These are phyloP conservation scores for Cepaea nemoralis DNA, from an alignment of 1,140 invertebrate genomes.

Conservation along the genomic window DNA sequence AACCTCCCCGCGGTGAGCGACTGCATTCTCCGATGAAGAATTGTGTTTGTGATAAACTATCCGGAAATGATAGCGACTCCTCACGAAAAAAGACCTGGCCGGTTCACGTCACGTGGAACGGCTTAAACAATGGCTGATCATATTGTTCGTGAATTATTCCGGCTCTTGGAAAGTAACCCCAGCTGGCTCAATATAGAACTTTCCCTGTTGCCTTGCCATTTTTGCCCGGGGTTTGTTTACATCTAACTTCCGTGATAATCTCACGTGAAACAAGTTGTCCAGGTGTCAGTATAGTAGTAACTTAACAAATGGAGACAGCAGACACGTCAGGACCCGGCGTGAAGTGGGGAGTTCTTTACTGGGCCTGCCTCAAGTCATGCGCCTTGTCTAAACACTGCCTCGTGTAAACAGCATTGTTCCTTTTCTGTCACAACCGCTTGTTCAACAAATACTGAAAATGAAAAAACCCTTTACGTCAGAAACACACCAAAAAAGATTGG, in stretches of 20 bases:
- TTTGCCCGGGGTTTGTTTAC: neutral
- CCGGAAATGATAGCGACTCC: constrained; percentile 14
- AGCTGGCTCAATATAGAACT: neutral
- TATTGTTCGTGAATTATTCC: constrained; percentile 7
- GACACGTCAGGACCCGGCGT: neutral
- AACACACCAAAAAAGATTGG: neutral
- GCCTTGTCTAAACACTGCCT: neutral
- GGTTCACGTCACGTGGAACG: neutral
- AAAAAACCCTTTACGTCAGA: neutral
- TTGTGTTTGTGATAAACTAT: neutral
- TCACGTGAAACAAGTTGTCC: neutral
- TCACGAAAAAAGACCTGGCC: neutral
- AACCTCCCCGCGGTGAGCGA: neutral
- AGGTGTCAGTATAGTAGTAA: neutral
- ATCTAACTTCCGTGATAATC: neutral
- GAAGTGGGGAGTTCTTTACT: neutral
- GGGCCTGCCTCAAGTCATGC: neutral
- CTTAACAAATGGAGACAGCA: neutral
- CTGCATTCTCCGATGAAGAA: neutral
- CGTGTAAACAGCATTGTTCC: neutral
- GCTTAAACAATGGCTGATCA: constrained; percentile 3
- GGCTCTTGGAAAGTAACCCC: neutral
- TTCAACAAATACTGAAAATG: neutral
- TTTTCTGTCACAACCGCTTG: neutral
- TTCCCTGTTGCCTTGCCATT: neutral